Conservation (phyloP, 2,113 vertebrate species). For the Macroglossus sobrinus region DNA sequence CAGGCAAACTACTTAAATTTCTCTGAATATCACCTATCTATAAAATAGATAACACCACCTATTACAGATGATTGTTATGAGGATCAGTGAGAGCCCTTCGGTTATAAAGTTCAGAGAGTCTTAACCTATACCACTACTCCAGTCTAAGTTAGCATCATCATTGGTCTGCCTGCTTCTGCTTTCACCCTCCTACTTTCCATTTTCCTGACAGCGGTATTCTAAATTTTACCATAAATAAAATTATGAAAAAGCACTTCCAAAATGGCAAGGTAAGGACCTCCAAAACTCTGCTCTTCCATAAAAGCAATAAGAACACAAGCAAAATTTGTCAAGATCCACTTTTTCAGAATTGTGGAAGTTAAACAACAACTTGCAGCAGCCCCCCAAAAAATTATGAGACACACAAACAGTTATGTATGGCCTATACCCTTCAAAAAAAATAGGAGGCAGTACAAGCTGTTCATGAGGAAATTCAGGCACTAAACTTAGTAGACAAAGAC, state of each 20-base stretch:
- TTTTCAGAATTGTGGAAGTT: neutral
- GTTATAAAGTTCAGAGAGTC: neutral
- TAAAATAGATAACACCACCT: neutral
- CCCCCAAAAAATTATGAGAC: neutral
- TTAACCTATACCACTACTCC: neutral
- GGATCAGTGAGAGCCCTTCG: neutral
- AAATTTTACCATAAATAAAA: neutral
- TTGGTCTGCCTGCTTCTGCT: neutral
- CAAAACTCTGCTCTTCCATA: neutral
- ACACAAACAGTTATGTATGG: neutral
- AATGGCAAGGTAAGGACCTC: neutral
- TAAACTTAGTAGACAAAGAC: neutral
- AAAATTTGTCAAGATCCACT: constrained; percentile 27
- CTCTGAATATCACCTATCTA: neutral
- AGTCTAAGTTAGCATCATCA: neutral
- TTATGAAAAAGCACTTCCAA: neutral
- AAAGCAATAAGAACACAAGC: neutral
- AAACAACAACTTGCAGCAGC: neutral
- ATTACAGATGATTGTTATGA: neutral
- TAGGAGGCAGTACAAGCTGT: neutral
- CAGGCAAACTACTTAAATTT: neutral
- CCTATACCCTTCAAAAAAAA: neutral
- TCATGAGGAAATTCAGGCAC: neutral
- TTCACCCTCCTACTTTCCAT: neutral
- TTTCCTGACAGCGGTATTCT: neutral